phyloP scores from a whole-genome alignment of 2,113 vertebrate genomes.

The Leucoraja erinaceus region DNA sequence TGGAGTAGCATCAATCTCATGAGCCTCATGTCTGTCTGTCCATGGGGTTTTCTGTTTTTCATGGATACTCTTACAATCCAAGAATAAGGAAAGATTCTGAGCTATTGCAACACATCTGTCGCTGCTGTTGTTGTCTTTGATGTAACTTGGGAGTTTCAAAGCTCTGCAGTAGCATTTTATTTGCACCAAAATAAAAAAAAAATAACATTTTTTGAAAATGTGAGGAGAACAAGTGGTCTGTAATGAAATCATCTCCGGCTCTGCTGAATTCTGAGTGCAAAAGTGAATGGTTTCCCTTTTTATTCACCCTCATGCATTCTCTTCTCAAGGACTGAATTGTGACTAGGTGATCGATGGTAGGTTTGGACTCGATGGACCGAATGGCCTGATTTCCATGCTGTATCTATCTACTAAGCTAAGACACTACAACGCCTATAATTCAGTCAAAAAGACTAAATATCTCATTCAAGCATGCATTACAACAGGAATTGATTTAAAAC shows the following conservation, averaged over 20 bases:
- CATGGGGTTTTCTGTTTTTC: conserved; percentile 7
- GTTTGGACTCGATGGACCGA: too few species aligned
- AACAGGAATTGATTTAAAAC: neutral
- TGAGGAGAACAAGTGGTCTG: conserved; percentile 9
- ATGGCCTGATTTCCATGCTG: too few species aligned
- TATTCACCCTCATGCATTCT: neutral
- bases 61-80: conserved; percentile 12
- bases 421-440: too few species aligned
- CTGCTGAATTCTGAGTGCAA: neutral
- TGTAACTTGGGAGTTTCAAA: conserved; percentile 24
- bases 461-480: neutral
- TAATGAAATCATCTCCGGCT: neutral
- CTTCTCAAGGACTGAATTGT: neutral
- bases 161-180: conserved; percentile 29
- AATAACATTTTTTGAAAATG: conserved; percentile 36
- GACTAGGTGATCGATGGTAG: too few species aligned
- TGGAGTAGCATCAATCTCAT: conserved; percentile 26
- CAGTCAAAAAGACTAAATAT: neutral
- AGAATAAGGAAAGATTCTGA: conserved; percentile 13
- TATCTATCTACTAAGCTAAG: too few species aligned
- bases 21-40: neutral
- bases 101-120: conserved; percentile 32
- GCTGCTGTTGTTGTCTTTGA: conserved; percentile 27
- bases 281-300: neutral
- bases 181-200: conserved; percentile 38